Base-by-base conservation (phyloP, 2,888 invertebrate species). In the Hedychridium roseum region DNA sequence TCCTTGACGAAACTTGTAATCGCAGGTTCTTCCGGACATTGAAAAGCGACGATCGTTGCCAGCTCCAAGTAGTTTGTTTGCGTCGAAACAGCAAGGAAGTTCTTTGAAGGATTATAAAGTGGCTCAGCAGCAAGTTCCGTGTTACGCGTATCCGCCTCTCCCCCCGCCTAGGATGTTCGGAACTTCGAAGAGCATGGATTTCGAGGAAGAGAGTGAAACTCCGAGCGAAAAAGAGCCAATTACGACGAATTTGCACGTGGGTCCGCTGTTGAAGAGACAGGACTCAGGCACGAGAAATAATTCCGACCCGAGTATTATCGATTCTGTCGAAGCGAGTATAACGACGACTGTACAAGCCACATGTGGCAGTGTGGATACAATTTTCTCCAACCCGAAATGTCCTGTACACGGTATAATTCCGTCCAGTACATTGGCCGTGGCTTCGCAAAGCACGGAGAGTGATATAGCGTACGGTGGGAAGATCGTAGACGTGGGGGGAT, bases 21-120 rank as follows among this genome's bases (percentile, higher is more conserved):
- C n/a, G n/a, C 23, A 31, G 31, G 92, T 92, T 1, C 74, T 92
- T 21, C 92, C 92, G n/a, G 91, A 91, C 76, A 85, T 89, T 62
- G 75, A 78, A 51, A 78, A 77, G 49, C 57, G 78, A 18, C 66
- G 75, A 2, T 78, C 78, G 0, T 57, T 78, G 2, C 78, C 78
- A 2, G 73, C 66, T 0, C 75, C 71, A 26, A 73, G 50, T 38
- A 68, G 66, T 12, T 57, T 73, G 7, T 64, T 65, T 20, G 36
- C 60, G 1, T 57, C 72, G 2, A 74, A 70, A 31, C 64, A 70
- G 20, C 60, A 67, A 12, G 68, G 50, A 7, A 64, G 60, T 26
- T 61, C 68, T 12, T 46, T 71, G 32, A 65, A 66, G 31, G 68
- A 70, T 32, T 64, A 66, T 43, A 66, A 64, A 31, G 60, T 57